Conservation (phyloP, 2,888 invertebrate species). For the Chromoteleia sp. region DNA sequence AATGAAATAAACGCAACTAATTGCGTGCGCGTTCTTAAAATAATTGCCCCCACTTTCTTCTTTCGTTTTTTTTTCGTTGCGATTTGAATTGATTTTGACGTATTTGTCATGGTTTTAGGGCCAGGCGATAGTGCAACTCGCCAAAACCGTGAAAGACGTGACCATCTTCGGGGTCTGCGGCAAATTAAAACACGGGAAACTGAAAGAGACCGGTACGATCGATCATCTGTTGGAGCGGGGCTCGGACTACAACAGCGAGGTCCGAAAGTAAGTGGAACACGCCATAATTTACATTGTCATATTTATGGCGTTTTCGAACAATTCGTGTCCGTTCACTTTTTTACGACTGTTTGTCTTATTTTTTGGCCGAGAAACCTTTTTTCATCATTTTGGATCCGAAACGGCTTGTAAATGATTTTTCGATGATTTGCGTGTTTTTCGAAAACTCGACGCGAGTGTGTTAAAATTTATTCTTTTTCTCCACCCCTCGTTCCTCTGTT, state of each 20-base stretch:
- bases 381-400: conserved; percentile 4
- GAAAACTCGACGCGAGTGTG: too few species aligned
- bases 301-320: conserved; percentile 39
- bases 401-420: not conserved
- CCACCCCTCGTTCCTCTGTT: too few species aligned
- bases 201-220: conserved; percentile 89
- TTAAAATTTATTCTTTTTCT: not conserved
- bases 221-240: conserved; percentile 93
- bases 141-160: conserved; percentile 92
- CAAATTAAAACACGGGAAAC: conserved; percentile 93
- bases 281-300: conserved; percentile 38
- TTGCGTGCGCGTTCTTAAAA: too few species aligned
- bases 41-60: too few species aligned
- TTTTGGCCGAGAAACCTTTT: not conserved
- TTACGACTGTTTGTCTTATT: conserved; percentile 23
- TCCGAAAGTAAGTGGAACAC: conserved; percentile 89
- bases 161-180: conserved; percentile 94
- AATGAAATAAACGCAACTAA: not conserved
- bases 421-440: not conserved
- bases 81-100: conserved; percentile 14
- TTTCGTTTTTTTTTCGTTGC: not conserved
- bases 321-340: conserved; percentile 11
- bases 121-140: conserved; percentile 93
- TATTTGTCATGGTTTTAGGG: conserved; percentile 87
- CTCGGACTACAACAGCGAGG: conserved; percentile 93